These are phyloP conservation scores for Sinonovacula constricta DNA, from an alignment of 1,140 invertebrate species.

Conservation along the genomic window DNA sequence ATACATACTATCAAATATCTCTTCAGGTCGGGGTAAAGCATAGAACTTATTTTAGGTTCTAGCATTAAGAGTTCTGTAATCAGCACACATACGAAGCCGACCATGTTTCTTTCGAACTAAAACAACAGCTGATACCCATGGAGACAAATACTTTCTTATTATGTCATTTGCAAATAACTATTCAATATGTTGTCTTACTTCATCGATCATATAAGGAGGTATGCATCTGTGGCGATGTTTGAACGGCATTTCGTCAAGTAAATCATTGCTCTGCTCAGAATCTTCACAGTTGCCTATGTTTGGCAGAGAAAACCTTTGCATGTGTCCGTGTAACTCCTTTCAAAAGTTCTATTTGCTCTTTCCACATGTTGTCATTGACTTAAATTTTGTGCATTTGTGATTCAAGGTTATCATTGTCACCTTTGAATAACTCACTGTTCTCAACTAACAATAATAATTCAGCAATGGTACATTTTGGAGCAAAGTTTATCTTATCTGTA, in stretches of 20 bases:
- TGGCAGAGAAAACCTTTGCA: too few relatives aligned
- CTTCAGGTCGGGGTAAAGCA: neutral
- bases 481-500: too few relatives aligned
- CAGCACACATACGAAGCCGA: neutral
- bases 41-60: neutral
- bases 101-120: conserved; percentile 11
- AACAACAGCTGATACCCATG: conserved; percentile 3
- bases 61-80: neutral
- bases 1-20: neutral
- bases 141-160: conserved; percentile 5
- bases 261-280: neutral
- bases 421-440: too few relatives aligned
- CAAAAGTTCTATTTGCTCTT: too few relatives aligned
- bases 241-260: neutral
- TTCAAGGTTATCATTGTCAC: too few relatives aligned
- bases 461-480: too few relatives aligned
- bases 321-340: too few relatives aligned
- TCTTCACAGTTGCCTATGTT: neutral
- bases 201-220: conserved; percentile 7
- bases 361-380: too few relatives aligned
- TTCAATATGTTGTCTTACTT: neutral
- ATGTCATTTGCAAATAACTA: neutral
- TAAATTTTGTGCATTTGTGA: too few relatives aligned
- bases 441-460: too few relatives aligned
- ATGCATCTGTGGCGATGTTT: conserved; percentile 13